These are phyloP conservation scores for Arctia plantaginis DNA, from an alignment of 2,888 invertebrate species.

Conservation along the genomic window DNA sequence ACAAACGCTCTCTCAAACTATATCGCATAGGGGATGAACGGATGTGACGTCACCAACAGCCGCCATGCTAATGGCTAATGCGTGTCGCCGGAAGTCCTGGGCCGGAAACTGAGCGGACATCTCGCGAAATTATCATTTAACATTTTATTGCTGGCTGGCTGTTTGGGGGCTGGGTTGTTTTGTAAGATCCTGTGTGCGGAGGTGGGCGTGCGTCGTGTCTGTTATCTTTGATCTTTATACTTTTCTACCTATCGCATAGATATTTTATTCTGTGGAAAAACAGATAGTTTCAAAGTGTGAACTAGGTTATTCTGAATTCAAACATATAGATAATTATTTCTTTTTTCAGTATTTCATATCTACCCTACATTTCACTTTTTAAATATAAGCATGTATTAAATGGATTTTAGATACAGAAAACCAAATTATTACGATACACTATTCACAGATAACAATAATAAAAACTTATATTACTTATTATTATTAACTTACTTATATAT, in stretches of 20 bases:
- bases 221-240: constrained; percentile 2
- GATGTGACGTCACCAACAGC: constrained; percentile 77
- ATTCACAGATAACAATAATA: no score
- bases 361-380: no score
- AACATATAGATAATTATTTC: not conserved
- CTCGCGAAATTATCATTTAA: constrained; percentile 82
- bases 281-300: not conserved
- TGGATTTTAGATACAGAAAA: no score
- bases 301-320: not conserved
- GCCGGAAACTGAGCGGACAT: constrained; percentile 78
- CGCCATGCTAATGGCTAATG: constrained; percentile 84
- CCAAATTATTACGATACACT: no score
- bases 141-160: constrained; percentile 73
- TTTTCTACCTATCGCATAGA: not conserved
- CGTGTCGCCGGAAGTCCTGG: constrained; percentile 81
- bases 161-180: constrained; percentile 49
- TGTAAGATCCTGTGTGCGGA: constrained; percentile 31
- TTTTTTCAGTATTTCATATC: not conserved
- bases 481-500: no score
- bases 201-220: constrained; percentile 20
- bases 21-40: constrained; percentile 57
- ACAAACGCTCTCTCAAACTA: constrained; percentile 47
- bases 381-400: no score
- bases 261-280: not conserved
- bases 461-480: no score